Evolutionary conservation across 2,797 vertebrate genomes (phyloP), one percentile per base, ranked within the genome.

Genomic region (Masticophis lateralis): DNA sequence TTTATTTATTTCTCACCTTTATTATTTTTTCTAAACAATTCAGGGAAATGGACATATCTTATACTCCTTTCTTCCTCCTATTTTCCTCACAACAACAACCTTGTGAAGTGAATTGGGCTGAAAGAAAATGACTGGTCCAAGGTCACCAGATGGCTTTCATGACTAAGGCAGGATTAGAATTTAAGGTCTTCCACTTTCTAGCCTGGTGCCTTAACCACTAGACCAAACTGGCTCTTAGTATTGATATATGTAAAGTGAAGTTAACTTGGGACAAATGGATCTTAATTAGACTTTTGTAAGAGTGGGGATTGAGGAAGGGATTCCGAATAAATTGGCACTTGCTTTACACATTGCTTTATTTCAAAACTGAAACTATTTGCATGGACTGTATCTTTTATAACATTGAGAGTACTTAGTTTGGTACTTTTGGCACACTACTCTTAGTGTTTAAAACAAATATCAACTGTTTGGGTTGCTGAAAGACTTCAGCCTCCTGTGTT

Each of bases 401-500:
- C 92, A 93, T 91, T 56, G 47, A 37, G 28, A 63, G 83, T 88
- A 57, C 61, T 60, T 2, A 11, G 59, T 94, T 95, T 94, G 74
- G 32, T 92, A 90, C 20, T 53, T 74, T 89, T 91, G 93, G 90
- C 95, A 91, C 57, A 20, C 2, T 27, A 88, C 8, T 60, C 92
- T 93, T 89, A 69, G 94, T 95, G 51, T 94, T 92, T 88, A 59
- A 95, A 95, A 93, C 91, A 61, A 74, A 74, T 27, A 20, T 86
- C 74, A 9, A 5, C 87, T 93, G 11, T 47, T 2, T 94, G 91
- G 92, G 20, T 89, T 0, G 1, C 90, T 94, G 94, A 97, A 95
- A 96, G 87, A 94, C 92, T 90, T 92, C 94, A 88, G 91, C 91
- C 28, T 92, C 37, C 94, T 95, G 56, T 94, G 60, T 90, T 86